Percentiles rank a stretch among this genome's conserved stretches.
phyloP scores from a whole-genome alignment of 2,113 vertebrate species.

The Catagonus wagneri region DNA sequence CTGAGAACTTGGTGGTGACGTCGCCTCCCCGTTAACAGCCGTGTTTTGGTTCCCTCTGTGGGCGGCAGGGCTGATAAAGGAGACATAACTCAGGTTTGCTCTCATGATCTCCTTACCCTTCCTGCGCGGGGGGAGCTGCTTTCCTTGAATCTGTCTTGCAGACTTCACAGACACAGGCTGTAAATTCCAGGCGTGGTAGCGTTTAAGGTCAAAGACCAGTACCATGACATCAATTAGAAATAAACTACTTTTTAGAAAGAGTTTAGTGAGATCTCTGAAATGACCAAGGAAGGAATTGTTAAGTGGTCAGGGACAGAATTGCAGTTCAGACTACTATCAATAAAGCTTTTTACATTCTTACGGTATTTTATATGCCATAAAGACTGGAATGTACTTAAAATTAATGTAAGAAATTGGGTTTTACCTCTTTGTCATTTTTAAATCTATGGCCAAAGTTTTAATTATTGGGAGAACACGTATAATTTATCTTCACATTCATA shows the following conservation, averaged over 20 bases:
- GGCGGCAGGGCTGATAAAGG: constrained; percentile 80
- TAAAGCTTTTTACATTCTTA: not conserved
- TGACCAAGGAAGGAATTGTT: not conserved
- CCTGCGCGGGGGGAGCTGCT: constrained; percentile 79
- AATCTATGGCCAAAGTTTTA: not conserved
- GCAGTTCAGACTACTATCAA: not conserved
- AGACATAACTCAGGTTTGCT: constrained; percentile 85
- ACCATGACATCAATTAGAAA: not conserved
- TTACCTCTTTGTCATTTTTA: not conserved
- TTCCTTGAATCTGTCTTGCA: constrained; percentile 77
- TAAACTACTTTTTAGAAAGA: not conserved
- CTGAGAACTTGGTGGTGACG: constrained; percentile 87
- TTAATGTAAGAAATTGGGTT: not conserved
- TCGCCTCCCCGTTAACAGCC: constrained; percentile 86
- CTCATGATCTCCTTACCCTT: constrained; percentile 74
- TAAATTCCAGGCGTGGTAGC: constrained; percentile 49
- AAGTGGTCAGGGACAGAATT: not conserved
- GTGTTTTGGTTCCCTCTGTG: constrained; percentile 81
- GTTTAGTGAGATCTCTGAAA: constrained; percentile 11
- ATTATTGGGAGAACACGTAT: not conserved
- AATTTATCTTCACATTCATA: not conserved
- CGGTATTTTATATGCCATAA: not conserved
- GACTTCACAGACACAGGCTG: constrained; percentile 75
- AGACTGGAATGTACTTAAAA: not conserved
- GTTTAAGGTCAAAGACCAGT: constrained; percentile 32